These are phyloP conservation scores for Actinostola sp. DNA, from an alignment of 92 coral and sea anemone genomes.

Conservation along the genomic window DNA sequence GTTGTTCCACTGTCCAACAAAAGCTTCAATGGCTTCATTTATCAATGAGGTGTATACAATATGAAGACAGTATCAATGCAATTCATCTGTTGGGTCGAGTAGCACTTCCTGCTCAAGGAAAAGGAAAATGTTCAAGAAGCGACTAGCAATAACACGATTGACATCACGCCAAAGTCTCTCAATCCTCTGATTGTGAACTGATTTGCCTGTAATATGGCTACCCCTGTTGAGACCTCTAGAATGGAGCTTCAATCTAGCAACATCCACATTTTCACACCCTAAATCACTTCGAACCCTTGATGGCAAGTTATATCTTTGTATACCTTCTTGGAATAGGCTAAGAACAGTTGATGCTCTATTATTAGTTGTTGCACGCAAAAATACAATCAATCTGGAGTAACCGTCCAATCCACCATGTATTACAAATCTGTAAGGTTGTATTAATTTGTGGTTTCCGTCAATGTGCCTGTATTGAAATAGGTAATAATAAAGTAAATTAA, in stretches of 20 bases:
- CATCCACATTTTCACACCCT: slow-evolving; percentile 38
- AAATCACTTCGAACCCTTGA: slow-evolving; percentile 44
- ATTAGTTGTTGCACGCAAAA: slow-evolving; percentile 35
- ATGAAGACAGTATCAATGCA: slow-evolving; percentile 49
- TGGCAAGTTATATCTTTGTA: slow-evolving; percentile 41
- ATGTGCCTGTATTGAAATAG: slow-evolving; percentile 65
- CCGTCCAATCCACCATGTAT: slow-evolving; percentile 67
- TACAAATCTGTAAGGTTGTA: slow-evolving; percentile 57
- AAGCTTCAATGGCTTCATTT: slow-evolving; percentile 44
- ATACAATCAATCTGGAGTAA: slow-evolving; percentile 32
- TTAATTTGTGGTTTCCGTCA: slow-evolving; percentile 56
- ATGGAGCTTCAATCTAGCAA: slow-evolving; percentile 39
- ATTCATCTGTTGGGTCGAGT: slow-evolving; percentile 34
- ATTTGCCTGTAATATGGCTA: slow-evolving; percentile 47
- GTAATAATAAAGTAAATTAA: no score
- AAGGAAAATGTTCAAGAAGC: slow-evolving; percentile 38
- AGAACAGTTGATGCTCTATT: slow-evolving; percentile 48
- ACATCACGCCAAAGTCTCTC: slow-evolving; percentile 52
- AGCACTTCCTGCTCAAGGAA: slow-evolving; percentile 40
- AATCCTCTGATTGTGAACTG: slow-evolving; percentile 51
- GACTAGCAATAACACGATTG: slow-evolving; percentile 28
- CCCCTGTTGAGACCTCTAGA: slow-evolving; percentile 53
- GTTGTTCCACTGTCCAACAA: slow-evolving; percentile 53
- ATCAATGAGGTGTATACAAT: slow-evolving; percentile 28
- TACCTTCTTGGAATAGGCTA: slow-evolving; percentile 28